Conservation (phyloP, 2,113 vertebrate species). For the Propithecus coquereli region DNA sequence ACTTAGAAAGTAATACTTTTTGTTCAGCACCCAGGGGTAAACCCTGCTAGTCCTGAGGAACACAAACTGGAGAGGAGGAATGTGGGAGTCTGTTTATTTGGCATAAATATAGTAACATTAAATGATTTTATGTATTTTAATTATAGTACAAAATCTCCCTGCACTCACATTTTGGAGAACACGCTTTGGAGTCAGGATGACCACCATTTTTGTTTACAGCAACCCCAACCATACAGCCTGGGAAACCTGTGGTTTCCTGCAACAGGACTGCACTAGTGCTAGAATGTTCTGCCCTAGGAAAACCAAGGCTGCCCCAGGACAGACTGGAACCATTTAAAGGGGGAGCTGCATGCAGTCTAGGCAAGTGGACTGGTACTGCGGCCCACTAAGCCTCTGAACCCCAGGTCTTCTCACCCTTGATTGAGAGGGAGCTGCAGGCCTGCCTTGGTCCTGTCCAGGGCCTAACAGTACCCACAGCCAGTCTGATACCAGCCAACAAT, state of each 20-base stretch:
- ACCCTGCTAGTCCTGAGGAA: background rate
- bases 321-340: rapidly evolving
- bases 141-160: background rate
- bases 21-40: background rate
- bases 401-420: background rate
- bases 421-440: background rate
- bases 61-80: background rate
- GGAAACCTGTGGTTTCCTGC: background rate
- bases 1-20: background rate
- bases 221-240: background rate
- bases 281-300: background rate
- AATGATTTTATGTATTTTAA: background rate
- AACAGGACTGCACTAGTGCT: background rate
- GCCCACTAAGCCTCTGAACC: background rate
- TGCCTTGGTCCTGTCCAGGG: background rate
- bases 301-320: background rate
- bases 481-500: background rate
- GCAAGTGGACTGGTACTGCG: background rate
- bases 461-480: rapidly evolving
- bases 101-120: background rate
- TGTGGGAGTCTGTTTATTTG: background rate
- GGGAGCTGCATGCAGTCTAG: background rate
- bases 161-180: background rate
- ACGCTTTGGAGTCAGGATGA: background rate
- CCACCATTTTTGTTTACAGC: background rate